Percentiles rank a stretch among this genome's conserved stretches.
Evolutionary conservation across 2,113 vertebrate genomes (phyloP).

Genomic region (Oreochromis niloticus): DNA sequence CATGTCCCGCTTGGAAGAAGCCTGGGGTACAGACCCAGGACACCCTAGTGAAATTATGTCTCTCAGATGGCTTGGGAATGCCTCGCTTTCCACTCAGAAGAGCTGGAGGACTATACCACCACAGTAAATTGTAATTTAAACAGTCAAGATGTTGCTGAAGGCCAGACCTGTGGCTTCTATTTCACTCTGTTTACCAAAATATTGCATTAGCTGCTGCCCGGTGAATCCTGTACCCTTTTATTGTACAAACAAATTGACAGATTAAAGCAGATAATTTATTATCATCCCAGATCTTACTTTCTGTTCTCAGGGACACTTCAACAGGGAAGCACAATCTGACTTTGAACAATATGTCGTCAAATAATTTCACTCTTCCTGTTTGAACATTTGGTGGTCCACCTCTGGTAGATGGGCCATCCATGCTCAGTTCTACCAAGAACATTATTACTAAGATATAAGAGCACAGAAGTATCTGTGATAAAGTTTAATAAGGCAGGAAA

Average conservation of each 20-base stretch:
- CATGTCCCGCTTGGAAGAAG: neutral
- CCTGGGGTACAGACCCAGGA: neutral
- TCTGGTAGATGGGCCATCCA: neutral
- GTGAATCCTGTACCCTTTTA: neutral
- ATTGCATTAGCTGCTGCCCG: neutral
- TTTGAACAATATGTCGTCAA: neutral
- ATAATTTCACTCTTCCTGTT: neutral
- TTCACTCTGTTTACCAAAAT: neutral
- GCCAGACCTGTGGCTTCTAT: neutral
- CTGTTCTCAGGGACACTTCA: neutral
- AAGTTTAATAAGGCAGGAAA: neutral
- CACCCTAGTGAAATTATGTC: neutral
- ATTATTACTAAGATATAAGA: neutral
- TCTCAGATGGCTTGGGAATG: neutral
- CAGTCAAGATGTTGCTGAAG: neutral
- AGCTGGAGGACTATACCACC: neutral
- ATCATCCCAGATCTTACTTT: neutral
- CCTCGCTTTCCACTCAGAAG: neutral
- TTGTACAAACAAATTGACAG: neutral
- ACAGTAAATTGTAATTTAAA: neutral
- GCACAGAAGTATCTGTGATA: neutral
- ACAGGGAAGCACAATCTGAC: neutral
- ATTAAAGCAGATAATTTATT: neutral
- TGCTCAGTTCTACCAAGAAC: neutral
- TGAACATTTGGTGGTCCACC: no score